These are phyloP conservation scores for Noctua pronuba DNA, from an alignment of 2,888 invertebrate genomes.

Conservation along the genomic window DNA sequence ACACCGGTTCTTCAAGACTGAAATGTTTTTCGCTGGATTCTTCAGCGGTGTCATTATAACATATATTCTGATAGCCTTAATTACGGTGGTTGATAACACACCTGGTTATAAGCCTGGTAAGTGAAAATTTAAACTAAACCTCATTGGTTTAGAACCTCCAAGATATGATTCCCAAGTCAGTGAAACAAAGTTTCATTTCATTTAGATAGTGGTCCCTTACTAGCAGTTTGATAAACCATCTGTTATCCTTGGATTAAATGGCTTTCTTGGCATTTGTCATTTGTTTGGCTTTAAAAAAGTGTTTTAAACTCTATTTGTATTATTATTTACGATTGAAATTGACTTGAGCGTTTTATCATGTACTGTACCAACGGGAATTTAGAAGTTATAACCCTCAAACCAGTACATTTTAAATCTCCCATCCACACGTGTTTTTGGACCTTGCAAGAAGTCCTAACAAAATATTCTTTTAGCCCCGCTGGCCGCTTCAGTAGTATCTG, in stretches of 20 bases:
- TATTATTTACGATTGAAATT: neutral
- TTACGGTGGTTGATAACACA: constrained; percentile 72
- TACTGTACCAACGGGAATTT: neutral
- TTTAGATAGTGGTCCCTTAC: neutral
- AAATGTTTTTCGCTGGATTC: constrained; percentile 91
- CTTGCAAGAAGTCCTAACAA: constrained; percentile 2
- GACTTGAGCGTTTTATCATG: neutral
- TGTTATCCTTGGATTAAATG: neutral
- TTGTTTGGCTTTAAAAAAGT: neutral
- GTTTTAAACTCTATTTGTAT: neutral
- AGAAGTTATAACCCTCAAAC: neutral
- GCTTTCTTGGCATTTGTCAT: neutral
- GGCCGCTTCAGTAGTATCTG: constrained; percentile 87
- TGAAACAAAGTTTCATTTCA: too few species aligned
- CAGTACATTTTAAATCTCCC: neutral
- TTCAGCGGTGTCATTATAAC: constrained; percentile 90
- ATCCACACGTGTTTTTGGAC: neutral
- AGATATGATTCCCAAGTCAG: neutral
- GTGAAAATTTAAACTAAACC: constrained; percentile 24
- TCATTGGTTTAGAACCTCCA: neutral
- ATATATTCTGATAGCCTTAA: constrained; percentile 85
- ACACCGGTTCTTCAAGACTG: constrained; percentile 91
- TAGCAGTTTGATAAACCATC: neutral
- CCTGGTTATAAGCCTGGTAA: constrained; percentile 70
- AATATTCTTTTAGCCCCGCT: constrained; percentile 86